Conservation (phyloP, 2,888 invertebrate species). For the Drosophila paracracens region DNA sequence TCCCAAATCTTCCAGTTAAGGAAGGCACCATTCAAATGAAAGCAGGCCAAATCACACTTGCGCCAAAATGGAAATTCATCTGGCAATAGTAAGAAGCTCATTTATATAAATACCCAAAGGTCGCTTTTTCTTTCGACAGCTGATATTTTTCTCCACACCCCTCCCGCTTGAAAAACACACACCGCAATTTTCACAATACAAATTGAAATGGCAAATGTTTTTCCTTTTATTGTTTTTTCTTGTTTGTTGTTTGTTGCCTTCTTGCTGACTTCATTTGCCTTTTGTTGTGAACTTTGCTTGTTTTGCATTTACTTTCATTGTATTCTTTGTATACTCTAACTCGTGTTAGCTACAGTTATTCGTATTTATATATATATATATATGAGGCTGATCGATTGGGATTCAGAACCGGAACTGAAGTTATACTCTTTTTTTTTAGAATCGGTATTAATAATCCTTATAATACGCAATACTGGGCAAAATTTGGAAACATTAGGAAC, state of each 20-base stretch:
- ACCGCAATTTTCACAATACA: slow-evolving; percentile 37
- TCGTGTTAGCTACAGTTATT: neutral
- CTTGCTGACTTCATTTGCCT: slow-evolving; percentile 32
- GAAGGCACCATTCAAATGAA: slow-evolving; percentile 45
- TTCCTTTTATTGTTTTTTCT: neutral
- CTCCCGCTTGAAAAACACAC: neutral
- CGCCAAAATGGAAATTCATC: slow-evolving; percentile 32
- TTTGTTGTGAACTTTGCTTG: slow-evolving; percentile 49
- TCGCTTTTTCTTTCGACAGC: slow-evolving; percentile 37
- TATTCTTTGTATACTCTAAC: slow-evolving; percentile 23
- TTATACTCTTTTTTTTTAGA: neutral
- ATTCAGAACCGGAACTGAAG: neutral
- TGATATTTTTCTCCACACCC: slow-evolving; percentile 2
- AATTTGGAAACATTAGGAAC: too few species aligned
- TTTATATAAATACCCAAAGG: slow-evolving; percentile 38
- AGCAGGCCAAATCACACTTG: slow-evolving; percentile 6
- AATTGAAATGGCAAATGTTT: slow-evolving; percentile 60
- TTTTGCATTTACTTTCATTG: slow-evolving; percentile 22
- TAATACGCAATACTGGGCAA: neutral
- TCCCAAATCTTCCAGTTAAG: slow-evolving; percentile 36
- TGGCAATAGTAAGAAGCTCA: slow-evolving; percentile 46
- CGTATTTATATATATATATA: neutral
- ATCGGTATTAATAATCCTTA: neutral
- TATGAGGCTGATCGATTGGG: neutral
- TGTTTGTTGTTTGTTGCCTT: too few species aligned